phyloP scores from a whole-genome alignment of 2,888 invertebrate species.

The Timema podura region DNA sequence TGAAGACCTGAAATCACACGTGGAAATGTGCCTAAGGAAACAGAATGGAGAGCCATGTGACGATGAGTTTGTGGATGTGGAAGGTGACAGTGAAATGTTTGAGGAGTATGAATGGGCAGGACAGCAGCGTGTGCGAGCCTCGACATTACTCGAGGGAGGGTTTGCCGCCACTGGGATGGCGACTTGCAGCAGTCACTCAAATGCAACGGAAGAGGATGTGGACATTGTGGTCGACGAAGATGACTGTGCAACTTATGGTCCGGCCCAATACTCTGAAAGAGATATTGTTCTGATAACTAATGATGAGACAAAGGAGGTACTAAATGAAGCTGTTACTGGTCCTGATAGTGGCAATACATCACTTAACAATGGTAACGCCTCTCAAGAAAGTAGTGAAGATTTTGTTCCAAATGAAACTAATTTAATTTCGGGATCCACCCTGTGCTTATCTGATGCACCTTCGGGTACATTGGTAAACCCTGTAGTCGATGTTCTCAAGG shows the following conservation, averaged over 20 bases:
- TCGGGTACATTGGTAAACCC: too few relatives aligned
- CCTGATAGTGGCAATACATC: background rate
- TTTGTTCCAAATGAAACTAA: background rate
- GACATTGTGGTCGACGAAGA: slow-evolving; percentile 11
- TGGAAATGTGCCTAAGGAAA: slow-evolving; percentile 41
- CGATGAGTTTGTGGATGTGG: slow-evolving; percentile 34
- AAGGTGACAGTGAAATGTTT: slow-evolving; percentile 47
- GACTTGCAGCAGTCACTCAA: background rate
- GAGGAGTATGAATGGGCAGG: slow-evolving; percentile 81
- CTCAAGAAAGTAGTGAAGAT: background rate
- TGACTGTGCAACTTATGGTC: slow-evolving; percentile 7
- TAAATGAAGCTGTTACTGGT: background rate
- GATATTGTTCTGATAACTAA: background rate
- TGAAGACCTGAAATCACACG: slow-evolving; percentile 47
- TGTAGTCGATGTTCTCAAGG: background rate
- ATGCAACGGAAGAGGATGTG: background rate
- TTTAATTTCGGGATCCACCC: too few relatives aligned
- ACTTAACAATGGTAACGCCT: background rate
- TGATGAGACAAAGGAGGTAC: background rate
- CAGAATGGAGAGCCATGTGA: background rate
- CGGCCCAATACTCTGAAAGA: background rate
- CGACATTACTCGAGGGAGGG: background rate
- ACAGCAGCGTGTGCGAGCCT: background rate
- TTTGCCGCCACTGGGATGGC: slow-evolving; percentile 6
- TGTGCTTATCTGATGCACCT: too few relatives aligned